Conservation (phyloP, 2,888 invertebrate genomes). For the Vanessa cardui region DNA sequence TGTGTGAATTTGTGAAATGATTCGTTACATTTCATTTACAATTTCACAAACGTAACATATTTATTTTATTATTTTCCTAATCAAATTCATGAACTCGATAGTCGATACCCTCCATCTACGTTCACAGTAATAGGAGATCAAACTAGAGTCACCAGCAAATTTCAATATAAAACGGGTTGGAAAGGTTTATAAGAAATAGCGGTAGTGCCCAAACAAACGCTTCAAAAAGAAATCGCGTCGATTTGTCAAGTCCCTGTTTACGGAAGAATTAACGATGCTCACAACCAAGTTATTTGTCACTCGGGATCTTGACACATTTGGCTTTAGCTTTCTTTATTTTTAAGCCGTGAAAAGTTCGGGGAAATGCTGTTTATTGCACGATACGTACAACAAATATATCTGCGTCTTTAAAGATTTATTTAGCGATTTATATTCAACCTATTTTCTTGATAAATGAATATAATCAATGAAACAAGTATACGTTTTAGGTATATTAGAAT, state of each 20-base stretch:
- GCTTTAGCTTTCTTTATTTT: conserved; percentile 46
- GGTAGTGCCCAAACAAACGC: conserved; percentile 25
- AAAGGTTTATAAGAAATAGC: conserved; percentile 18
- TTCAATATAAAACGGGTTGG: background rate
- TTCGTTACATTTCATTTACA: too few relatives aligned
- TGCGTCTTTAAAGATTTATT: conserved; percentile 26
- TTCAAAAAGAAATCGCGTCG: conserved; percentile 39
- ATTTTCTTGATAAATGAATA: background rate
- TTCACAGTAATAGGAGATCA: background rate
- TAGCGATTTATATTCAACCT: conserved; percentile 6
- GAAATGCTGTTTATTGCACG: conserved; percentile 28
- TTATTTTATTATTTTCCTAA: too few relatives aligned
- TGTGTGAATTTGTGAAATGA: too few relatives aligned
- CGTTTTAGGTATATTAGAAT: background rate
- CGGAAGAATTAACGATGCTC: conserved; percentile 40
- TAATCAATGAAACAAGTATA: background rate
- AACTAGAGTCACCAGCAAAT: background rate
- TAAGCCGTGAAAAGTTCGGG: conserved; percentile 38
- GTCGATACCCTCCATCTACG: background rate
- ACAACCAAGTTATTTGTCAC: conserved; percentile 49
- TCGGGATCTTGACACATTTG: conserved; percentile 43
- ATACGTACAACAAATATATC: conserved; percentile 23
- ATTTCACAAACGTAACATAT: too few relatives aligned
- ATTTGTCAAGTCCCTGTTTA: conserved; percentile 40
- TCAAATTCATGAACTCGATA: too few relatives aligned